Conservation (phyloP, 2,113 vertebrate genomes). For the Cyprinodon variegatus region DNA sequence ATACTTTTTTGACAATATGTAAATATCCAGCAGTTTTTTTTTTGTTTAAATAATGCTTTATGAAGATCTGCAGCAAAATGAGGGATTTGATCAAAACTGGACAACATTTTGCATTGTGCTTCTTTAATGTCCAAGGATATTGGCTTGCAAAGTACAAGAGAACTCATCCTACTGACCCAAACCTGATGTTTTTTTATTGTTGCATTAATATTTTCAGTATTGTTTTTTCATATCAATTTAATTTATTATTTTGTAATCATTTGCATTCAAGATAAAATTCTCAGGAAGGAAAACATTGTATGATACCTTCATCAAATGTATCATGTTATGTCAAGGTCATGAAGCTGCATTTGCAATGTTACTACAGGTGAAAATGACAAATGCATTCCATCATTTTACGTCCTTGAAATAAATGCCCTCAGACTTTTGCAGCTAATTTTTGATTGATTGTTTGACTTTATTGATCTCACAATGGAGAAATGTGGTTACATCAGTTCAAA, state of each 20-base stretch:
- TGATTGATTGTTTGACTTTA: too few species aligned
- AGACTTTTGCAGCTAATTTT: constrained; percentile 46
- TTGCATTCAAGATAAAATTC: constrained; percentile 90
- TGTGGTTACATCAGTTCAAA: too few species aligned
- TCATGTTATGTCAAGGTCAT: constrained; percentile 39
- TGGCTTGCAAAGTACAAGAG: background rate
- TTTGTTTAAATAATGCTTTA: constrained; percentile 30
- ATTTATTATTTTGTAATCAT: constrained; percentile 88
- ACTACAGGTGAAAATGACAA: constrained; percentile 56
- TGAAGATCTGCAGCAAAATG: constrained; percentile 32
- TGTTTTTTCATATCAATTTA: constrained; percentile 61
- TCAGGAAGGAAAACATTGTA: constrained; percentile 91
- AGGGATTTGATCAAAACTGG: constrained; percentile 35
- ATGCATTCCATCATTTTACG: constrained; percentile 58
- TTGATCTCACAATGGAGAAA: too few species aligned
- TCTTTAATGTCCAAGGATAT: constrained; percentile 11
- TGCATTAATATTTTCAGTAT: constrained; percentile 70
- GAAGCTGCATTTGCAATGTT: constrained; percentile 24
- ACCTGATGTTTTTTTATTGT: constrained; percentile 82
- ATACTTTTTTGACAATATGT: constrained; percentile 35
- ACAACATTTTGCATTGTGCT: constrained; percentile 23
- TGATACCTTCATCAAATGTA: constrained; percentile 51
- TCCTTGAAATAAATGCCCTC: constrained; percentile 75
- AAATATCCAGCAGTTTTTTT: constrained; percentile 46
- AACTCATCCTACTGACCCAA: constrained; percentile 50